A percentile compares a stretch with the other conserved stretches of the same genome.
These are phyloP conservation scores for Urosaurus nigricauda DNA, from an alignment of 2,797 vertebrate species.

Conservation along the genomic window DNA sequence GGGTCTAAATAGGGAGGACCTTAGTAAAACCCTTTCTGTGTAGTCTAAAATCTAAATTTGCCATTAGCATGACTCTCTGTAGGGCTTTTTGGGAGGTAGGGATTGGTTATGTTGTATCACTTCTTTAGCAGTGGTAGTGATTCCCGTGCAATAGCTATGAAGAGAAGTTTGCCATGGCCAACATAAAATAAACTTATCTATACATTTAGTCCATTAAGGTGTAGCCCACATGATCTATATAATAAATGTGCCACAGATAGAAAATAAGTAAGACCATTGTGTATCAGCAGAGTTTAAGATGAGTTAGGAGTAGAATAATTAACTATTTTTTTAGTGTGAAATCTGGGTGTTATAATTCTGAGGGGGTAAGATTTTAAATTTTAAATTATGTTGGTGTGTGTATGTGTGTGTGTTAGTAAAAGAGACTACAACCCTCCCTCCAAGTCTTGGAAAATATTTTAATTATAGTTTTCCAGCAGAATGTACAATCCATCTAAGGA, in stretches of 20 bases:
- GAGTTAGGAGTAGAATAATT: too few relatives aligned
- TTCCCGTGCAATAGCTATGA: not conserved
- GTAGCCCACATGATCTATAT: not conserved
- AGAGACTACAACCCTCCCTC: fast-evolving
- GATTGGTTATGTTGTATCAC: not conserved
- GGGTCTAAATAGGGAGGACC: not conserved
- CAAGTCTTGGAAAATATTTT: not conserved
- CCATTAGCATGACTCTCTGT: not conserved
- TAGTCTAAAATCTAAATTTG: not conserved
- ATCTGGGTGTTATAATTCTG: not conserved
- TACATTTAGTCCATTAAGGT: not conserved
- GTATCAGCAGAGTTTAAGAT: not conserved
- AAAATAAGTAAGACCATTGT: not conserved
- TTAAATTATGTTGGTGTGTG: not conserved
- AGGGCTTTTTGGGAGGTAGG: too few relatives aligned
- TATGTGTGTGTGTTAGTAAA: not conserved
- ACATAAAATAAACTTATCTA: not conserved
- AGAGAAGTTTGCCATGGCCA: not conserved
- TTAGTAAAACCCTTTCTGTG: not conserved
- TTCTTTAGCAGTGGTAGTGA: not conserved
- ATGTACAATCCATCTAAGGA: not conserved
- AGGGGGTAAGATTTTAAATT: not conserved
- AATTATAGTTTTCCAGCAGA: conserved; percentile 8
- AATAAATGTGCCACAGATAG: not conserved
- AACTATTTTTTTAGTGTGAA: not conserved